These are phyloP conservation scores for Resseliella maxima DNA, from an alignment of 2,888 invertebrate species.

Conservation along the genomic window DNA sequence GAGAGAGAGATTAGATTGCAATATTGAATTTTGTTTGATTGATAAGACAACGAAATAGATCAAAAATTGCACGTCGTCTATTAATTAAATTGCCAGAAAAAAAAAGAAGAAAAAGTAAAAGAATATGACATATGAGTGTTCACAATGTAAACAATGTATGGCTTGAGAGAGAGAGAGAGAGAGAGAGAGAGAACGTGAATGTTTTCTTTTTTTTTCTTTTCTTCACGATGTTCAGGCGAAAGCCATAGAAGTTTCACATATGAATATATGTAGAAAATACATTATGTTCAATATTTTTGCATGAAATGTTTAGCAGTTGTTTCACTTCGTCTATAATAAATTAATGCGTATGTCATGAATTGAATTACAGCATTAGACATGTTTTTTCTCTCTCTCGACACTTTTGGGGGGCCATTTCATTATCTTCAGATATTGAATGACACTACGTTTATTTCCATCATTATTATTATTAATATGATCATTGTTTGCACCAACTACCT, in stretches of 20 bases:
- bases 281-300: background rate
- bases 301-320: background rate
- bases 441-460: background rate
- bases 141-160: too few species aligned
- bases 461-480: background rate
- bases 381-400: background rate
- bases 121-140: too few species aligned
- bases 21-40: background rate
- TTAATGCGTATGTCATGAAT: background rate
- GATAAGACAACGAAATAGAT: conserved; percentile 38
- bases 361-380: background rate
- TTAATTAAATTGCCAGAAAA: conserved; percentile 2
- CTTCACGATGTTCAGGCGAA: too few species aligned
- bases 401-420: background rate
- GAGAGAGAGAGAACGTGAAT: too few species aligned
- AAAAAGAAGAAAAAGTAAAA: background rate
- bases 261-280: background rate
- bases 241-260: background rate
- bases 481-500: background rate
- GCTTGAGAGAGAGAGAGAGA: too few species aligned
- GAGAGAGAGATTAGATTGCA: conserved; percentile 11
- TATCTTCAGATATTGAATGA: background rate
- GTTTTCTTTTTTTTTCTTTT: too few species aligned
- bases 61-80: background rate
- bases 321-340: background rate